Base-by-base conservation (phyloP, 2,113 vertebrate genomes). In the Ophthalmolycus amberensis region DNA sequence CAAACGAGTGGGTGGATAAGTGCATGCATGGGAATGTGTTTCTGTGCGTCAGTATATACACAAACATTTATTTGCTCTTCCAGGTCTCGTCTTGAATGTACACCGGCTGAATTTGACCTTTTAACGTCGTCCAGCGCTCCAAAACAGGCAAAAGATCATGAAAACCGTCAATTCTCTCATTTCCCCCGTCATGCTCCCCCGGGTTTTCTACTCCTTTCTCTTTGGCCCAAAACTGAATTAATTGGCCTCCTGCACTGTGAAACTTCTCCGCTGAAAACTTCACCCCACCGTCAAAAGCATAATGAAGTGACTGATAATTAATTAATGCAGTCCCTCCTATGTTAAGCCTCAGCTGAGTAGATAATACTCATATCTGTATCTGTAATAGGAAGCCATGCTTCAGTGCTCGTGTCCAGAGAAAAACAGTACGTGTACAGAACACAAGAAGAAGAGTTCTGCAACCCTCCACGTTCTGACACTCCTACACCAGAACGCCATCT, bases 31-130 rank as follows among this genome's bases (percentile, higher is more conserved):
- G 66, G 75, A 87, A 75, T 81, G 86, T 88, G 88, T 85, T 87
- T 76, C 37, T 80, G 56, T 77, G 75, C 56, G 79, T 77, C 77
- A 52, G 71, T 79, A 85, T 88, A 85, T 83, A 82, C 79, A 79
- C 63, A 83, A 69, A 81, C 52, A 79, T 83, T 64, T 82, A 71
- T 86, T 88, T 85, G 63, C 48, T 84, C 71, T 79, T 58, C n/a
- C 64, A 71, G 77, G 76, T 85, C 71, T 85, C 22, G 70, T 72
- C 62, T 77, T 73, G 38, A 59, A 88, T 69, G 44, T 79, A 77
- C 75, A 68, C 34, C 22, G 16, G 65, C 75, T 71, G 79, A 84
- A 74, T 86, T 71, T 91, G 90, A 94, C 91, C 90, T 93, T 92
- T 90, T 48, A 42, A 46, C 40, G 42, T 56, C 50, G 64, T 78